Conservation (phyloP, 2,888 invertebrate genomes). For the Polia nebulosa region DNA sequence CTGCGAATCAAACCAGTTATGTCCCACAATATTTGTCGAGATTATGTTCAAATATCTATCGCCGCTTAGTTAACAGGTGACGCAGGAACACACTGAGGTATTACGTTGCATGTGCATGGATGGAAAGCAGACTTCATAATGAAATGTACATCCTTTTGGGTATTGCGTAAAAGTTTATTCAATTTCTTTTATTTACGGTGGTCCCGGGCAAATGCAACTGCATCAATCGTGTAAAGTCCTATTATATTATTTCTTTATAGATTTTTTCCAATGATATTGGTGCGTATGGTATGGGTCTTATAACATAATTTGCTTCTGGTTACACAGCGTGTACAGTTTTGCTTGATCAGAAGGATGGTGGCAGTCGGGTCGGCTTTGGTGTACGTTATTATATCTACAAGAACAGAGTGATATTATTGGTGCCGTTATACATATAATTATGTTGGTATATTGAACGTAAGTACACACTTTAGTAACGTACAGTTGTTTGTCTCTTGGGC, state of each 20-base stretch:
- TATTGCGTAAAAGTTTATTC: conserved; percentile 9
- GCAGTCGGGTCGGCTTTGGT: conserved; percentile 75
- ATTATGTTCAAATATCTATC: conserved; percentile 43
- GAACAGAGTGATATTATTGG: conserved; percentile 74
- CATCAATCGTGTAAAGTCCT: conserved; percentile 26
- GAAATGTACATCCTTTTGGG: conserved; percentile 39
- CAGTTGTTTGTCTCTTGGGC: conserved; percentile 60
- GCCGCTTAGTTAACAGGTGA: conserved; percentile 24
- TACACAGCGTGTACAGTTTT: conserved; percentile 73
- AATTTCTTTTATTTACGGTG: conserved; percentile 34
- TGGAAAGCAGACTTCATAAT: conserved; percentile 34
- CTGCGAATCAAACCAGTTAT: conserved; percentile 1
- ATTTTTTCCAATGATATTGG: conserved; percentile 41
- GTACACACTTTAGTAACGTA: conserved; percentile 79
- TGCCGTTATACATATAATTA: conserved; percentile 69
- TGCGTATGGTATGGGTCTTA: conserved; percentile 62
- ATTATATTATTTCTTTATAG: conserved; percentile 44
- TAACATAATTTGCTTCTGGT: conserved; percentile 72
- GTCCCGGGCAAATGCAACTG: conserved; percentile 32
- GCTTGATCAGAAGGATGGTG: conserved; percentile 77
- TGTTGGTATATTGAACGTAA: conserved; percentile 75
- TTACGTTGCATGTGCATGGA: conserved; percentile 68
- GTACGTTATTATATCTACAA: conserved; percentile 69
- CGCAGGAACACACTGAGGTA: conserved; percentile 19
- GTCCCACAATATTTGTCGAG: conserved; percentile 1